phyloP scores from a whole-genome alignment of 2,113 vertebrate species.

The Daboia siamensis region DNA sequence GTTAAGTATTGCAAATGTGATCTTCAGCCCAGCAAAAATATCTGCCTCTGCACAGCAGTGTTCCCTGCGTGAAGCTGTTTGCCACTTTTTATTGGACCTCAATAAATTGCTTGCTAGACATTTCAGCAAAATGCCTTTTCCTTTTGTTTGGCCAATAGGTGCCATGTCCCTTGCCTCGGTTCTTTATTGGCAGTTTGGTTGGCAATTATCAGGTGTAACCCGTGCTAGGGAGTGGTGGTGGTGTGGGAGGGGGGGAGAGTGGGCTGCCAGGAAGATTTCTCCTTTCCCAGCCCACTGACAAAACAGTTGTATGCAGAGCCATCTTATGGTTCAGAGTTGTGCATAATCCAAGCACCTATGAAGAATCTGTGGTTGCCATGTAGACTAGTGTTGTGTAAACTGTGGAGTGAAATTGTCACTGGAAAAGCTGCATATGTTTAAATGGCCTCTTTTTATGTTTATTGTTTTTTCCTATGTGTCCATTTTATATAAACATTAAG shows the following conservation, averaged over 20 bases:
- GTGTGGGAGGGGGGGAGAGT: no score
- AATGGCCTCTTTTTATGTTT: neutral
- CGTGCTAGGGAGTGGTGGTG: neutral
- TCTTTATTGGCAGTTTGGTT: slow-evolving; percentile 11
- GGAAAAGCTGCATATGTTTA: neutral
- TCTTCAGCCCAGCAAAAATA: slow-evolving; percentile 7
- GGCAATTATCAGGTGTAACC: neutral
- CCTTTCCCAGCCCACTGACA: neutral
- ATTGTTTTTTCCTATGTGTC: neutral
- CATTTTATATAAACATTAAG: neutral
- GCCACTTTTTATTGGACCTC: slow-evolving; percentile 20
- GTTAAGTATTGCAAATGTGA: slow-evolving; percentile 29
- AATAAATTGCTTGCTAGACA: slow-evolving; percentile 20
- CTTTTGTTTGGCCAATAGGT: neutral
- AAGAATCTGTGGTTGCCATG: neutral
- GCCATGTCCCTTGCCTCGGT: neutral
- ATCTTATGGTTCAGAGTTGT: neutral
- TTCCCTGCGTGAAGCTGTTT: neutral
- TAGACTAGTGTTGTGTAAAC: neutral
- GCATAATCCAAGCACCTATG: neutral
- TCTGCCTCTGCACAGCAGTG: slow-evolving; percentile 6
- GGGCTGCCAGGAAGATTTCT: neutral
- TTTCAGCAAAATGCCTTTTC: neutral
- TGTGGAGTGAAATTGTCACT: no score
- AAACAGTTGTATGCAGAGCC: neutral